Evolutionary conservation across 2,113 vertebrate species (phyloP), one percentile per base, ranked within the genome.

Genomic region (Eurypyga helias): DNA sequence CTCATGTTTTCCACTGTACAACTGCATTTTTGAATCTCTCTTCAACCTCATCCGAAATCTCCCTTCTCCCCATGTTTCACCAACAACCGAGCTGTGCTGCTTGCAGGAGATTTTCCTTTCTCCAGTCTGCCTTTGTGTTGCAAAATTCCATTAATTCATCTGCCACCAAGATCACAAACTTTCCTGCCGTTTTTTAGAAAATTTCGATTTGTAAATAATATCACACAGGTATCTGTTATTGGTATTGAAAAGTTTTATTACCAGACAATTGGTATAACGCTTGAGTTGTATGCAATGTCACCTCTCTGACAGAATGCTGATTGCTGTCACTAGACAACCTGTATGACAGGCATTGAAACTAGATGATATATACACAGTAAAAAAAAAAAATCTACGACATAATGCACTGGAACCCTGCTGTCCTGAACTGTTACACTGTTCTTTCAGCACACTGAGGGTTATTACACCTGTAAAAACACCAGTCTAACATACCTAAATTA

Each of bases 241-340:
- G 38, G 13, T 86, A 83, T 43, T 81, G 94, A 88, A 65, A 90
- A 70, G 55, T 66, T 79, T 89, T 86, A 92, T 92, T 91, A 93
- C 36, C 55, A 58, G 65, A 48, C 54, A 55, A 88, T 66, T 49
- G 64, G 36, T 49, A 17, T 38, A 94, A 92, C 69, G 82, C 52
- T 85, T 51, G 70, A 95, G 25, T 65, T 89, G 67, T 31, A 78
- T 43, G 84, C 73, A 94, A 16, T 69, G 55, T 73, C 79, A 81
- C 54, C 73, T 83, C 85, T 92, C 82, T 90, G 66, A 80, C 38
- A 86, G 87, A 94, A 88, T 83, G 83, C 58, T 93, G 81, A 80
- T 6, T 83, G 62, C 90, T 95, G 86, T 60, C 91, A 73, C 62
- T 85, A 73, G 61, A 81, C 36, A 81, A 52, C 25, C 6, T 6